phyloP scores from a whole-genome alignment of 1,140 invertebrate species.

The Stratiolaelaps scimitus region DNA sequence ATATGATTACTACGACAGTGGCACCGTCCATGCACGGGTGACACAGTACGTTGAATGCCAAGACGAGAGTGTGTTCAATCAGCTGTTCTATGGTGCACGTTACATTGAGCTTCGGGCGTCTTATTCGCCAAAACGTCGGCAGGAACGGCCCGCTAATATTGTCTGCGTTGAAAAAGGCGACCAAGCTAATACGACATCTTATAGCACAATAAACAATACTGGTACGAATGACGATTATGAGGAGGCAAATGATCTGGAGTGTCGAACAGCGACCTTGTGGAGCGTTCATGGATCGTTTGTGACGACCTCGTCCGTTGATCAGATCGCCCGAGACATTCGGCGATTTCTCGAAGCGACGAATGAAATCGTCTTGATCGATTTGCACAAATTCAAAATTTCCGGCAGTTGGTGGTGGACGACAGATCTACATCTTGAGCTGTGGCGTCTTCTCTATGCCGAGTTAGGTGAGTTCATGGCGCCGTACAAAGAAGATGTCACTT shows the following conservation, averaged over 20 bases:
- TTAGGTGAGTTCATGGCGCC: neutral
- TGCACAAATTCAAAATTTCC: constrained; percentile 17
- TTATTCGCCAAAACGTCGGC: constrained; percentile 31
- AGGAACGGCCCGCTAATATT: neutral
- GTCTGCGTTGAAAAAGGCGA: neutral
- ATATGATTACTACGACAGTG: constrained; percentile 41
- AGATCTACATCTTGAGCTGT: constrained; percentile 12
- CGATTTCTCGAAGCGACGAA: neutral
- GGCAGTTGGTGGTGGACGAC: constrained; percentile 16
- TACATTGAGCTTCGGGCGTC: constrained; percentile 38
- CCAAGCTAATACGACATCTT: no score
- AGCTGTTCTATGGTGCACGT: constrained; percentile 37
- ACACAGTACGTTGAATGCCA: constrained; percentile 32
- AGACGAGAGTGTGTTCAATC: constrained; percentile 38
- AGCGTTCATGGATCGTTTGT: constrained; percentile 21
- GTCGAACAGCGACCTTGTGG: neutral
- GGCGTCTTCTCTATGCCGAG: neutral
- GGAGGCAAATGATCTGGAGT: no score
- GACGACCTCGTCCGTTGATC: neutral
- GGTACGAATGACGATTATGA: no score
- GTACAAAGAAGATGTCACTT: neutral
- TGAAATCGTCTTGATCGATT: constrained; percentile 14
- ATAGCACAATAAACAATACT: no score
- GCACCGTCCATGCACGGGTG: constrained; percentile 1
- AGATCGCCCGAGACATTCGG: constrained; percentile 13